phyloP scores from a whole-genome alignment of 2,888 invertebrate genomes.

The Augochlorella aurata region DNA sequence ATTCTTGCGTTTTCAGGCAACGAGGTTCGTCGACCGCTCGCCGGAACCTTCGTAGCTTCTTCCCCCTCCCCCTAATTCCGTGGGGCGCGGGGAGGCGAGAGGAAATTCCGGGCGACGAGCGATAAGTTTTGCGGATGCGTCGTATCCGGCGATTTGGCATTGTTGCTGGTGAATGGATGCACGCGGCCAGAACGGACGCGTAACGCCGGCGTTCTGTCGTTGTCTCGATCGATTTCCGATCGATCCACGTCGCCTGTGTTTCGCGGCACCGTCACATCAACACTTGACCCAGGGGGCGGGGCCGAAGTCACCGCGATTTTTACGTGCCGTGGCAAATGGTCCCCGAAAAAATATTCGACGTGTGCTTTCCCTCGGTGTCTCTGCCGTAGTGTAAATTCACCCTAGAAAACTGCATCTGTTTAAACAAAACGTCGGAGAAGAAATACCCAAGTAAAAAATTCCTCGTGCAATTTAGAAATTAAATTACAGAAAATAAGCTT shows the following conservation, averaged over 20 bases:
- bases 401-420: no score
- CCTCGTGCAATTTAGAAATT: no score
- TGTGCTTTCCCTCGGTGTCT: background rate
- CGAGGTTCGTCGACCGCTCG: slow-evolving; percentile 12
- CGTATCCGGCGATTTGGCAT: slow-evolving; percentile 80
- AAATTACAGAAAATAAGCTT: no score
- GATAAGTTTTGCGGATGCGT: slow-evolving; percentile 79
- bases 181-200: slow-evolving; percentile 74
- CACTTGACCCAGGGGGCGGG: background rate
- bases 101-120: slow-evolving; percentile 69
- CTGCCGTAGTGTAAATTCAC: no score
- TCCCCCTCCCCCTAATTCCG: slow-evolving; percentile 13
- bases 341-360: background rate
- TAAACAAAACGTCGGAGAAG: no score
- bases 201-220: slow-evolving; percentile 35
- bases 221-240: slow-evolving; percentile 51
- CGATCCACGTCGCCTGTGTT: slow-evolving; percentile 27
- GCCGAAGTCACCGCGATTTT: background rate
- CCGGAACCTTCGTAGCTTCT: background rate
- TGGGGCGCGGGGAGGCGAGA: slow-evolving; percentile 22
- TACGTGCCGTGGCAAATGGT: background rate
- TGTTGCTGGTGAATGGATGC: slow-evolving; percentile 76
- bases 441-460: no score
- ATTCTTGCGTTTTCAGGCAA: slow-evolving; percentile 2
- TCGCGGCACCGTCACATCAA: background rate